Evolutionary conservation across 2,888 invertebrate genomes (phyloP).

Genomic region (Xestoiulus laeticollis): DNA sequence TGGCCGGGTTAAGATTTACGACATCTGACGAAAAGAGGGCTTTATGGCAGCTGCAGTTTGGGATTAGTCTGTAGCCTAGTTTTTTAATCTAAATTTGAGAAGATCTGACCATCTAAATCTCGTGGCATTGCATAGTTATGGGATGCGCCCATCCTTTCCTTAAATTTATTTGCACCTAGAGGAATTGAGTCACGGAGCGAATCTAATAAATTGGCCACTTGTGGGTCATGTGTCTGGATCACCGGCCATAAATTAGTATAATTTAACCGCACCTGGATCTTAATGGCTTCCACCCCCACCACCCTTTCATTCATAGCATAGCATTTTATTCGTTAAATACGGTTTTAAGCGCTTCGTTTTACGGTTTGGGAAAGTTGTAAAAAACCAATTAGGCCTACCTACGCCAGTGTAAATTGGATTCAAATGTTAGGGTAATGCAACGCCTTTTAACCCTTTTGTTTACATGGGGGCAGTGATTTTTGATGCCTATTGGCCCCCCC

Average conservation of each 20-base stretch:
- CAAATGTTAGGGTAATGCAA: not conserved
- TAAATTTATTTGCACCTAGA: constrained; percentile 17
- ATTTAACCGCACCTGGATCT: not conserved
- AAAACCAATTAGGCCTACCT: constrained; percentile 43
- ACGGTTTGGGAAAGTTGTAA: constrained; percentile 41
- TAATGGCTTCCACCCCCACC: constrained; percentile 15
- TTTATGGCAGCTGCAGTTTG: not conserved
- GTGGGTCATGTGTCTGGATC: constrained; percentile 27
- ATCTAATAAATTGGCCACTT: constrained; percentile 25
- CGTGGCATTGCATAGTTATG: not conserved
- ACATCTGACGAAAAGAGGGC: not conserved
- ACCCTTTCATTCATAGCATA: not conserved
- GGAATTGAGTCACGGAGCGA: constrained; percentile 2
- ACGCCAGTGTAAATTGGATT: not conserved
- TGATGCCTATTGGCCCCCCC: constrained; percentile 24
- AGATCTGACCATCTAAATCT: constrained; percentile 31
- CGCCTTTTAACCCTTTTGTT: constrained; percentile 41
- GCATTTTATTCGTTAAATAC: not conserved
- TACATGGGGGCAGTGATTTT: not conserved
- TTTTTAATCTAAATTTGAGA: not conserved
- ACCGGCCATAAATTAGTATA: constrained; percentile 39
- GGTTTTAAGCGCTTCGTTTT: constrained; percentile 8
- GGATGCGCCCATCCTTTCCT: not conserved
- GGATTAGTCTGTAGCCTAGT: not conserved
- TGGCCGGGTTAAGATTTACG: not conserved